These are phyloP conservation scores for Leiothrix lutea DNA, from an alignment of 2,113 vertebrate species.

Conservation along the genomic window DNA sequence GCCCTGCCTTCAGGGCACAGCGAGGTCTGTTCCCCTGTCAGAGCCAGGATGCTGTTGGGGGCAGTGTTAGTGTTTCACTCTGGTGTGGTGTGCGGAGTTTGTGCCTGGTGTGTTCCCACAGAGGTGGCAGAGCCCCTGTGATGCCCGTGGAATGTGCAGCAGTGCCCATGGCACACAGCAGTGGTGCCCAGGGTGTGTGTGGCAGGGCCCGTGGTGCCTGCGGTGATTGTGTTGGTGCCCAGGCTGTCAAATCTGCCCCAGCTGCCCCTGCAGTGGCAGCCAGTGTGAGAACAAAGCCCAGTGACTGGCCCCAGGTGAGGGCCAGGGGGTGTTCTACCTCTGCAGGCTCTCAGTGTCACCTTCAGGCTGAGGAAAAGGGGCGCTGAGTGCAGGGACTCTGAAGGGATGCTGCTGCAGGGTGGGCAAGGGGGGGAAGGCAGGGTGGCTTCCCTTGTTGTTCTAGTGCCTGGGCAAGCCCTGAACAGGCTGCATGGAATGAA, in stretches of 20 bases:
- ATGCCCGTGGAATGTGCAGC: background rate
- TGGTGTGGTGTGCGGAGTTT: rapidly evolving
- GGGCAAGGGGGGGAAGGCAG: background rate
- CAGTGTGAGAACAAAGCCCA: too few relatives aligned
- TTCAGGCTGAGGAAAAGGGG: background rate
- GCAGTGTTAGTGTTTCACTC: background rate
- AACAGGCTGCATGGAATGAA: background rate
- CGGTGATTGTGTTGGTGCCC: background rate
- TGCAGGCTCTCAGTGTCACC: rapidly evolving
- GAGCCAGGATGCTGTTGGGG: rapidly evolving
- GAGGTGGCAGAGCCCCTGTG: background rate
- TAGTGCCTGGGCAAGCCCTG: background rate
- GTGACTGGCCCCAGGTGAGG: rapidly evolving
- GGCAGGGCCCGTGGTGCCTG: background rate
- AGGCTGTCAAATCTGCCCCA: background rate
- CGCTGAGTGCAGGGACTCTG: rapidly evolving
- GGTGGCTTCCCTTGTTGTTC: background rate
- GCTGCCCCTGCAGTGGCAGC: background rate
- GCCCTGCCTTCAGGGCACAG: background rate
- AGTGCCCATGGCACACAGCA: background rate
- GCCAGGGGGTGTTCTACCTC: rapidly evolving
- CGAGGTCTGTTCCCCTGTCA: background rate
- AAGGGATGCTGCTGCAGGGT: background rate
- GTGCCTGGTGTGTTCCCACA: rapidly evolving
- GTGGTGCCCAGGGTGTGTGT: rapidly evolving